phyloP scores from a whole-genome alignment of 2,797 vertebrate genomes.

The Aselliscus stoliczkanus region DNA sequence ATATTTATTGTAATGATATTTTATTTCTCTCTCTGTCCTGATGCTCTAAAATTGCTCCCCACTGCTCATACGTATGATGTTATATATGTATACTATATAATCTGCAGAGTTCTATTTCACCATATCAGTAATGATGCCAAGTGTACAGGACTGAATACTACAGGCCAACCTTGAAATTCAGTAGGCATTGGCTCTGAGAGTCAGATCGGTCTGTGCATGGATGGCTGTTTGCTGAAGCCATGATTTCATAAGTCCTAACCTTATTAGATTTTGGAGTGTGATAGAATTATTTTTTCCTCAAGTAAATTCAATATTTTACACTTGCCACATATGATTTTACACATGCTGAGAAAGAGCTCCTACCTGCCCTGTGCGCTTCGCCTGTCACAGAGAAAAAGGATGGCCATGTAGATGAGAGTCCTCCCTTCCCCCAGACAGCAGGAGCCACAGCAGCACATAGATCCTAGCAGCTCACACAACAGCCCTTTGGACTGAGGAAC shows the following conservation, averaged over 20 bases:
- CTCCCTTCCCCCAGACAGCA: not conserved
- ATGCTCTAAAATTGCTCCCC: not conserved
- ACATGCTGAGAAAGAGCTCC: not conserved
- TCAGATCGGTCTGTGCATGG: not conserved
- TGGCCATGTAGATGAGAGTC: not conserved
- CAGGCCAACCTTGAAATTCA: not conserved
- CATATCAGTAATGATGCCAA: not conserved
- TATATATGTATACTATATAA: not conserved
- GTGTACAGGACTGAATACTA: not conserved
- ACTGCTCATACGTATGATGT: not conserved
- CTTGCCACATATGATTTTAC: not conserved
- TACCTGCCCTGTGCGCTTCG: not conserved
- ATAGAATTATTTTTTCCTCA: not conserved
- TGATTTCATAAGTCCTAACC: not conserved
- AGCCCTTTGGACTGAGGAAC: not conserved
- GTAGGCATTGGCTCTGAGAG: not conserved
- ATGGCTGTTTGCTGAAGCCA: not conserved
- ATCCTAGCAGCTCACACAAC: not conserved
- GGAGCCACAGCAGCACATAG: accelerated
- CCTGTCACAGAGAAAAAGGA: not conserved
- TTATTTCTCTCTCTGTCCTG: not conserved
- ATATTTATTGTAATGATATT: not conserved
- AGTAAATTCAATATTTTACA: slow-evolving; percentile 1
- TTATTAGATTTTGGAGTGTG: not conserved
- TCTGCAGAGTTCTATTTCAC: not conserved